Evolutionary conservation across 2,797 vertebrate species (phyloP).

Genomic region (Leuciscus waleckii): DNA sequence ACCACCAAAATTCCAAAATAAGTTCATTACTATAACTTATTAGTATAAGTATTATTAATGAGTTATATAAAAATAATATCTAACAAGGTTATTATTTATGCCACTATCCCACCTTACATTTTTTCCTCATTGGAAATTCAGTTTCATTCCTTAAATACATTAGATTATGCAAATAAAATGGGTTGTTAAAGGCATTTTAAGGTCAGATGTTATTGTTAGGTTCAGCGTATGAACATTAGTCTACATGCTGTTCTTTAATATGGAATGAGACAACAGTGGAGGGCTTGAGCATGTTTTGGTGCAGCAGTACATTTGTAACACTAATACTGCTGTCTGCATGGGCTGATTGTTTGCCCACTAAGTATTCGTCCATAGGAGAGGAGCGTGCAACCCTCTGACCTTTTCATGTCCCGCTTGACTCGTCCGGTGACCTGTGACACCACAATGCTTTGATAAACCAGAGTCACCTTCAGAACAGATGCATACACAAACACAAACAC

Average conservation of each 20-base stretch:
- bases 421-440: conserved; percentile 51
- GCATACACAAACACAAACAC: conserved; percentile 43
- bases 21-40: not conserved
- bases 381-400: conserved; percentile 40
- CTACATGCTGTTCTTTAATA: not conserved
- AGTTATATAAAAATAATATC: not conserved
- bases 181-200: not conserved
- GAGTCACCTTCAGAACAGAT: conserved; percentile 35
- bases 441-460: conserved; percentile 45
- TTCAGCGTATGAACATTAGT: not conserved
- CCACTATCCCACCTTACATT: not conserved
- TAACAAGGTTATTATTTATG: too few species aligned
- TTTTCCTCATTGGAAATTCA: not conserved
- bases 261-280: not conserved
- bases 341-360: conserved; percentile 12
- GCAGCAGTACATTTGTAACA: conserved; percentile 9
- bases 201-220: not conserved
- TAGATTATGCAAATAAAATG: not conserved
- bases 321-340: conserved; percentile 20
- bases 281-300: not conserved
- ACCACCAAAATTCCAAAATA: not conserved
- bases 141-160: not conserved
- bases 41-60: not conserved
- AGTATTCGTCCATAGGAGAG: conserved; percentile 22
- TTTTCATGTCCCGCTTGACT: conserved; percentile 35